A percentile compares a stretch with the other conserved stretches of the same genome.
These are phyloP conservation scores for Delichon dasypus DNA, from an alignment of 2,797 vertebrate genomes.

Conservation along the genomic window DNA sequence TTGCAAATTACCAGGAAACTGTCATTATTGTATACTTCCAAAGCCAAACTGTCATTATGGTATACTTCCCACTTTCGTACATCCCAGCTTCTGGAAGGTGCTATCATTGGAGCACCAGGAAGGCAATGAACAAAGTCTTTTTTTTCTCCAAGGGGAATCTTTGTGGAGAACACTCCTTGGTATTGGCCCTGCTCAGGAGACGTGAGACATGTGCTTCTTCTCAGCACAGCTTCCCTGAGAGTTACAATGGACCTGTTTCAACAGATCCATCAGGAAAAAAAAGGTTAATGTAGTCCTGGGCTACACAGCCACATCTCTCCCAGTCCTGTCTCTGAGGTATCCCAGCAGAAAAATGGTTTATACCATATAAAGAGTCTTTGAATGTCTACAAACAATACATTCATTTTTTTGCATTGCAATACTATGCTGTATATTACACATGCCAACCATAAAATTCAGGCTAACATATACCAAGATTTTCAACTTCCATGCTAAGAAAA, in stretches of 20 bases:
- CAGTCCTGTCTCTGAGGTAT: not conserved
- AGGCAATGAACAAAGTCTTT: not conserved
- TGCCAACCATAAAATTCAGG: not conserved
- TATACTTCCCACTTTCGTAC: not conserved
- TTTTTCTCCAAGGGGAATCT: not conserved
- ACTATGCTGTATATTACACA: not conserved
- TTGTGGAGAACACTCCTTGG: not conserved
- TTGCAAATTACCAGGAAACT: not conserved
- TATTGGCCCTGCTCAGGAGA: not conserved
- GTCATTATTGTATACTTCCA: not conserved
- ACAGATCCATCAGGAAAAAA: not conserved
- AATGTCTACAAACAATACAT: not conserved
- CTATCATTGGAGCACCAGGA: not conserved
- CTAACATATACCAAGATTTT: not conserved
- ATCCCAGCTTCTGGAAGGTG: not conserved
- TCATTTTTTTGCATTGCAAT: not conserved
- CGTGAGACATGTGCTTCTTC: fast-evolving
- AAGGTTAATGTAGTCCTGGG: not conserved
- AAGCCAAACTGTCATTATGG: not conserved
- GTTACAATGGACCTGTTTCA: not conserved
- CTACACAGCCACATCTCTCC: fast-evolving
- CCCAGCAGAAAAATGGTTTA: not conserved
- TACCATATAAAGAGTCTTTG: not conserved
- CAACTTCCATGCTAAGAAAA: not conserved
- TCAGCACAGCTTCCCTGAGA: not conserved